Conservation (phyloP, 2,113 vertebrate species). For the Amblyornis subalaris region DNA sequence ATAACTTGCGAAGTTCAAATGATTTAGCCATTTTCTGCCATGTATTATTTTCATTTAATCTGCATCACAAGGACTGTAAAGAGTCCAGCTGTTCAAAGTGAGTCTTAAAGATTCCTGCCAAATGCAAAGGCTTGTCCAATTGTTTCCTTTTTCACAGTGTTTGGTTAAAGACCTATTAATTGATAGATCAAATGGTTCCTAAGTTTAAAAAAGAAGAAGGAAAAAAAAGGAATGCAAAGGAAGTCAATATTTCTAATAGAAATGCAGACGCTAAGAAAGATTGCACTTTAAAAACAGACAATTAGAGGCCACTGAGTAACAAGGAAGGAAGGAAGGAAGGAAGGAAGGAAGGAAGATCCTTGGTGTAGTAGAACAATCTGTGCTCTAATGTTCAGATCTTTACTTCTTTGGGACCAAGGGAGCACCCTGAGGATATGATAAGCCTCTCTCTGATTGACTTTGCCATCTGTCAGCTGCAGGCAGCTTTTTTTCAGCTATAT, state of each 20-base stretch:
- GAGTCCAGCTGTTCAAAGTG: conserved; percentile 70
- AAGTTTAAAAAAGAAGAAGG: background rate
- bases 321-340: background rate
- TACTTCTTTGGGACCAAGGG: background rate
- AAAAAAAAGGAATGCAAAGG: background rate
- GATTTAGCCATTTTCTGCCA: conserved; percentile 66
- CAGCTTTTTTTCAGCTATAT: background rate
- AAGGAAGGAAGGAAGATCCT: background rate
- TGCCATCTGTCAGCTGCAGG: background rate
- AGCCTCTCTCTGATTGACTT: background rate
- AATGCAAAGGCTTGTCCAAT: conserved; percentile 43
- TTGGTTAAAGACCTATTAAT: conserved; percentile 54
- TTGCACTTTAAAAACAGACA: background rate
- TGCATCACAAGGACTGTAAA: conserved; percentile 69
- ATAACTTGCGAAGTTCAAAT: conserved; percentile 72
- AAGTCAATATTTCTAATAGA: background rate
- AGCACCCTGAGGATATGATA: background rate
- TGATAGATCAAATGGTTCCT: conserved; percentile 34
- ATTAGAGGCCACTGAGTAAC: background rate
- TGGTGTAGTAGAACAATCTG: background rate
- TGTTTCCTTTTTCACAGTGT: conserved; percentile 40
- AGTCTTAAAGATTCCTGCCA: conserved; percentile 56
- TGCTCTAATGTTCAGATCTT: background rate
- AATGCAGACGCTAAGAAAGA: background rate
- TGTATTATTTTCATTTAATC: conserved; percentile 73